Percentiles rank a stretch among this genome's conserved stretches.
Evolutionary conservation across 2,113 vertebrate genomes (phyloP).

Genomic region (Spea multiplicata): DNA sequence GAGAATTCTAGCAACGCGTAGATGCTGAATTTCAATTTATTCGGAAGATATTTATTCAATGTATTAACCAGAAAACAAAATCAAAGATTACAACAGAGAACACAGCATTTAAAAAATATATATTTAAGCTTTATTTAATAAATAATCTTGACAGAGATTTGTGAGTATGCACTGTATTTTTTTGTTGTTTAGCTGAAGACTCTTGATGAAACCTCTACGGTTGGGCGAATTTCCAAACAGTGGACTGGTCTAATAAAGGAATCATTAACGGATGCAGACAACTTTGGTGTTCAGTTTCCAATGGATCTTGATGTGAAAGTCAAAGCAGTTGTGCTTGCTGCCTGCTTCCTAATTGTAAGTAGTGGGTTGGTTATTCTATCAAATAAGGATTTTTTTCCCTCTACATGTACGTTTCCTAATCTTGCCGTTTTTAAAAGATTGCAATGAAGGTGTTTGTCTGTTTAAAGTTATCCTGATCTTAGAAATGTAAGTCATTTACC

Average conservation of each 20-base stretch:
- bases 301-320: constrained; percentile 82
- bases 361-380: too few relatives aligned
- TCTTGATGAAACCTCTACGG: constrained; percentile 58
- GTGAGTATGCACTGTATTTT: neutral
- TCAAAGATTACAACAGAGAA: neutral
- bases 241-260: constrained; percentile 82
- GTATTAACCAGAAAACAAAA: too few relatives aligned
- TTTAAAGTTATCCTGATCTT: too few relatives aligned
- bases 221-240: constrained; percentile 85
- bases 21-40: too few relatives aligned
- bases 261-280: constrained; percentile 79
- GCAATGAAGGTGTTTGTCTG: too few relatives aligned
- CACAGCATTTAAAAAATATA: neutral
- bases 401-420: too few relatives aligned
- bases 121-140: neutral
- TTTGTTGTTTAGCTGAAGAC: constrained; percentile 70
- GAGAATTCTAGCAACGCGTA: too few relatives aligned
- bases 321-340: constrained; percentile 84
- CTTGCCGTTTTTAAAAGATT: too few relatives aligned
- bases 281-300: constrained; percentile 88
- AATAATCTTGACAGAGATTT: neutral
- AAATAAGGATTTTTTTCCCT: neutral
- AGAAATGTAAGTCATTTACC: too few relatives aligned
- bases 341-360: constrained; percentile 88
- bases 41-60: too few relatives aligned